phyloP scores from a whole-genome alignment of 2,888 invertebrate genomes.

The Nemapogon koenigi region DNA sequence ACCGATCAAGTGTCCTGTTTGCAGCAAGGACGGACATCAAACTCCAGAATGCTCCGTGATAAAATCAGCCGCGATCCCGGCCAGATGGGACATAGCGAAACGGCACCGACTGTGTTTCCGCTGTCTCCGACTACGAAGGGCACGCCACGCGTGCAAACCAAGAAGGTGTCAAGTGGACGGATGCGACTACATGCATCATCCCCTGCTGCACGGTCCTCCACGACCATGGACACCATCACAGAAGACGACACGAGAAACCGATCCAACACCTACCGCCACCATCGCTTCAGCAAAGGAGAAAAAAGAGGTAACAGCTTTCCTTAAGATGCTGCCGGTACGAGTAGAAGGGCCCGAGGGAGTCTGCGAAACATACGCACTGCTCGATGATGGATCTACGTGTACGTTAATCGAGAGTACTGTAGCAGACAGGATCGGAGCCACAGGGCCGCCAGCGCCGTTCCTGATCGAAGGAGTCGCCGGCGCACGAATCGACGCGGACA shows the following conservation, averaged over 20 bases:
- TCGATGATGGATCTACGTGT: conserved; percentile 15
- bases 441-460: conserved; percentile 10
- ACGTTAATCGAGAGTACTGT: conserved; percentile 10
- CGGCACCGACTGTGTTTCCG: too few species aligned
- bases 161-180: too few species aligned
- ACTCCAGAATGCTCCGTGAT: background rate
- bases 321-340: conserved; percentile 5
- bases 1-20: too few species aligned
- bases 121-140: too few species aligned
- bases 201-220: background rate
- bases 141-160: too few species aligned
- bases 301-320: too few species aligned
- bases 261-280: too few species aligned
- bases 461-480: conserved; percentile 5
- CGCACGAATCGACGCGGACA: too few species aligned
- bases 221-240: too few species aligned
- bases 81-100: background rate
- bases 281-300: too few species aligned
- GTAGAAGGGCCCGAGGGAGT: conserved; percentile 10
- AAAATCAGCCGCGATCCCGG: background rate
- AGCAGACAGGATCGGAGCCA: conserved; percentile 10
- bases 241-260: too few species aligned
- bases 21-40: background rate
- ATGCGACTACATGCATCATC: background rate
- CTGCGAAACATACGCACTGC: conserved; percentile 5